A percentile compares a stretch with the other conserved stretches of the same genome.
These are phyloP conservation scores for Perccottus glenii DNA, from an alignment of 2,113 vertebrate genomes.

Conservation along the genomic window DNA sequence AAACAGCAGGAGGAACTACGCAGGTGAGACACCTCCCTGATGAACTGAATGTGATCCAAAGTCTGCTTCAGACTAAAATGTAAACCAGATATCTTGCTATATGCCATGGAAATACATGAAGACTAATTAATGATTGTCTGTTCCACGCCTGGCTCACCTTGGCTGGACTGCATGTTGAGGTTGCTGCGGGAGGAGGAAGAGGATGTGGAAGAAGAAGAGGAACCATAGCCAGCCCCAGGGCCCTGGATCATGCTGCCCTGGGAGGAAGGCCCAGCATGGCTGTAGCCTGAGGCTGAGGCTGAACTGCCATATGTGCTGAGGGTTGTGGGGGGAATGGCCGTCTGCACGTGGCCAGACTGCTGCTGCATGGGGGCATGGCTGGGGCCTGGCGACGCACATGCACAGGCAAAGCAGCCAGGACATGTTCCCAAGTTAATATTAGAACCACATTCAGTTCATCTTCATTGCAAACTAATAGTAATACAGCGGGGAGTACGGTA, in stretches of 20 bases:
- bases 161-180: conserved; percentile 93
- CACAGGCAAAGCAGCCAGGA: conserved; percentile 66
- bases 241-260: conserved; percentile 89
- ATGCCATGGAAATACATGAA: neutral
- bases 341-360: conserved; percentile 82
- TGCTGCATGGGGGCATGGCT: conserved; percentile 91
- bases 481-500: conserved; percentile 1
- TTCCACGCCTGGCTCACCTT: conserved; percentile 82
- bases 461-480: conserved; percentile 26
- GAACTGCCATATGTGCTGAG: conserved; percentile 83
- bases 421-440: conserved; percentile 18
- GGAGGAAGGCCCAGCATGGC: conserved; percentile 84
- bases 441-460: conserved; percentile 76
- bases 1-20: neutral
- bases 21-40: conserved; percentile 34
- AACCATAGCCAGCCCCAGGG: conserved; percentile 83
- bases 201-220: conserved; percentile 81
- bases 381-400: conserved; percentile 81
- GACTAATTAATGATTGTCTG: neutral
- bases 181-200: conserved; percentile 90
- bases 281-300: conserved; percentile 83
- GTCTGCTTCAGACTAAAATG: neutral
- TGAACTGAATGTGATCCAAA: conserved; percentile 73
- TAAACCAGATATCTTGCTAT: too few species aligned
- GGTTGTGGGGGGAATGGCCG: conserved; percentile 84